Percentiles rank a stretch among this genome's conserved stretches.
Evolutionary conservation across 2,797 vertebrate species (phyloP).

Genomic region (Pseudochaenichthys georgianus): DNA sequence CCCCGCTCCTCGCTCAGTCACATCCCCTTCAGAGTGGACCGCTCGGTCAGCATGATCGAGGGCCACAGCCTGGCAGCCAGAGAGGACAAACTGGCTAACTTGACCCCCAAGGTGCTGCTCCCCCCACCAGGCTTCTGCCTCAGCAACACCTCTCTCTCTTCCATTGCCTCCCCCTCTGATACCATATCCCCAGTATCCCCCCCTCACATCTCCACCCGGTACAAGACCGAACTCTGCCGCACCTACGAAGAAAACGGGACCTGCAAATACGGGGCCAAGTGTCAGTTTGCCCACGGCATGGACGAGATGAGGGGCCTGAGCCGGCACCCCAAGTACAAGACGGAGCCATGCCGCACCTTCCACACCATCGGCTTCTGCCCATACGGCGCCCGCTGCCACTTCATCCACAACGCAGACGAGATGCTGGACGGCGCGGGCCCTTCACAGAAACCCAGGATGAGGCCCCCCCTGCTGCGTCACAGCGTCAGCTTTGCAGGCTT

Average conservation of each 20-base stretch:
- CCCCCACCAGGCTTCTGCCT: constrained; percentile 78
- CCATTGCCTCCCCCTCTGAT: constrained; percentile 20
- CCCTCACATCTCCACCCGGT: constrained; percentile 83
- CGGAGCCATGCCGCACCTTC: constrained; percentile 88
- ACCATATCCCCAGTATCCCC: constrained; percentile 25
- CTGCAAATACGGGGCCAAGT: constrained; percentile 88
- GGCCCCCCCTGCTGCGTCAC: constrained; percentile 82
- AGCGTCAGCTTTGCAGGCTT: constrained; percentile 88
- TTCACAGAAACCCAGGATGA: constrained; percentile 45
- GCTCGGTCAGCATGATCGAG: constrained; percentile 89
- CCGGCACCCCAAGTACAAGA: constrained; percentile 90
- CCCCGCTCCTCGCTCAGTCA: constrained; percentile 79
- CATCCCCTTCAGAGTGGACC: constrained; percentile 88
- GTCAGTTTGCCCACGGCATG: constrained; percentile 88
- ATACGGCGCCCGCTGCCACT: constrained; percentile 88
- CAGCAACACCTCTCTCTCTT: constrained; percentile 63
- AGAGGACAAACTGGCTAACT: constrained; percentile 39
- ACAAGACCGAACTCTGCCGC: constrained; percentile 89
- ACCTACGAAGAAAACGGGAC: constrained; percentile 85
- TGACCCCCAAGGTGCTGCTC: constrained; percentile 37
- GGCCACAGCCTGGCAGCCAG: constrained; percentile 45
- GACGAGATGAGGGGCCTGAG: constrained; percentile 85
- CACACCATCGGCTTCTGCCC: constrained; percentile 90
- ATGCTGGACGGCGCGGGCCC: neutral
- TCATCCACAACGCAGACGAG: constrained; percentile 89